Evolutionary conservation across 2,113 vertebrate genomes (phyloP), one percentile per base, ranked within the genome.

Genomic region (Nicator chloris): DNA sequence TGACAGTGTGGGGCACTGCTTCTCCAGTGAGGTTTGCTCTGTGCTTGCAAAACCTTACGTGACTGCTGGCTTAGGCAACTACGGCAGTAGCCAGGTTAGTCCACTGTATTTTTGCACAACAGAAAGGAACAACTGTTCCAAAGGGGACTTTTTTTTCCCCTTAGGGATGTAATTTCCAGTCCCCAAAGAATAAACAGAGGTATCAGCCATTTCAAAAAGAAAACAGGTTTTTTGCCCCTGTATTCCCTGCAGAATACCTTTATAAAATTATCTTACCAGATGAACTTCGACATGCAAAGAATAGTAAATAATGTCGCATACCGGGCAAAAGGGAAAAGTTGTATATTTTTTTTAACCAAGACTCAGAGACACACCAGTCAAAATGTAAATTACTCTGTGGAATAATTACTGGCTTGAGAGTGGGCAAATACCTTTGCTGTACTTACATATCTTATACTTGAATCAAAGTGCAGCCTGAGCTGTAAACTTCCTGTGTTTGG

Each of bases 401-500:
- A 79, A 56, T 76, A 71, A 84, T 51, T 84, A 82, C 21, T 51
- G 44, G 9, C 31, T 87, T 79, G 54, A 78, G 28, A 87, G 49
- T 50, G 42, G 17, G 57, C 45, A 82, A 71, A 79, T 65, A 75
- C 27, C 20, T 79, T 69, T 31, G 21, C 61, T 65, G 27, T 75
- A 65, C 39, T 82, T 85, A 70, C 9, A 6, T 70, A 87, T 57
- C 75, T 94, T 82, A 35, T 4, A 59, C 28, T 78, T 53, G 65
- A 91, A 92, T 73, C 71, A 26, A 95, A 90, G 63, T 13, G n/a
- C 50, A 82, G 42, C 28, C 47, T 82, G 63, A 86, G 73, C 83
- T 57, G 73, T 57, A 82, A 91, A 96, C 56, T 91, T 90, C 93
- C 93, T 88, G 84, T 76, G 66, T 93, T 88, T 66, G 75, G 60